Percentiles rank a stretch among this genome's conserved stretches.
Evolutionary conservation across 2,888 invertebrate species (phyloP).

Genomic region (Tuberolachnus salignus): DNA sequence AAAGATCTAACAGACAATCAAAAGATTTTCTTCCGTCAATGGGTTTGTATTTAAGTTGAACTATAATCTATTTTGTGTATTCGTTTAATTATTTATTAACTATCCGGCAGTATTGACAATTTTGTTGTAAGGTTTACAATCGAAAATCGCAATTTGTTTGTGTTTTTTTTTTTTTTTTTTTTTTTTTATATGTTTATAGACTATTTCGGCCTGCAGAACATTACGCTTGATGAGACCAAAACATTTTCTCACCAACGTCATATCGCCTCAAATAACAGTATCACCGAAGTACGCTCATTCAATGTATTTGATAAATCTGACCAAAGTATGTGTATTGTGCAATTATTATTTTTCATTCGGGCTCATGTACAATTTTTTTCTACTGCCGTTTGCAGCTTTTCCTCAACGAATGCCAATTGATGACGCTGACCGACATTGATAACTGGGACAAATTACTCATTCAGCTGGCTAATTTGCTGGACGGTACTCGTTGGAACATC

Average conservation of each 20-base stretch:
- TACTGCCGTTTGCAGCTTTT: slow-evolving; percentile 22
- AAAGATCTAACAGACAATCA: neutral
- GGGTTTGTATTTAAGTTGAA: slow-evolving; percentile 7
- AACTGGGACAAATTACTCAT: neutral
- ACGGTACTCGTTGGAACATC: slow-evolving; percentile 28
- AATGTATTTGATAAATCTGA: neutral
- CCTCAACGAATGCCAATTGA: neutral
- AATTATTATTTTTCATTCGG: neutral
- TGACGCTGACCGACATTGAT: neutral
- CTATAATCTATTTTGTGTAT: too few relatives aligned
- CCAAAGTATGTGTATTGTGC: slow-evolving; percentile 12
- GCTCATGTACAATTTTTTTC: too few relatives aligned
- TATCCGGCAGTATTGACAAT: too few relatives aligned
- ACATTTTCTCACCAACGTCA: slow-evolving; percentile 1
- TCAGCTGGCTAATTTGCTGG: slow-evolving; percentile 5
- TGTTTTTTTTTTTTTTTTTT: neutral
- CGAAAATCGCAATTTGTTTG: too few relatives aligned
- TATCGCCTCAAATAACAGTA: neutral
- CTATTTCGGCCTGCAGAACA: neutral
- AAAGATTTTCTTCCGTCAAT: neutral
- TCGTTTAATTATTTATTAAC: too few relatives aligned
- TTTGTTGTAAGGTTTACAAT: too few relatives aligned
- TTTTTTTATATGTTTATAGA: slow-evolving; percentile 11
- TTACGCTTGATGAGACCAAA: slow-evolving; percentile 8
- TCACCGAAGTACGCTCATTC: neutral